Evolutionary conservation across 2,797 vertebrate genomes (phyloP).

Genomic region (Acipenser ruthenus): DNA sequence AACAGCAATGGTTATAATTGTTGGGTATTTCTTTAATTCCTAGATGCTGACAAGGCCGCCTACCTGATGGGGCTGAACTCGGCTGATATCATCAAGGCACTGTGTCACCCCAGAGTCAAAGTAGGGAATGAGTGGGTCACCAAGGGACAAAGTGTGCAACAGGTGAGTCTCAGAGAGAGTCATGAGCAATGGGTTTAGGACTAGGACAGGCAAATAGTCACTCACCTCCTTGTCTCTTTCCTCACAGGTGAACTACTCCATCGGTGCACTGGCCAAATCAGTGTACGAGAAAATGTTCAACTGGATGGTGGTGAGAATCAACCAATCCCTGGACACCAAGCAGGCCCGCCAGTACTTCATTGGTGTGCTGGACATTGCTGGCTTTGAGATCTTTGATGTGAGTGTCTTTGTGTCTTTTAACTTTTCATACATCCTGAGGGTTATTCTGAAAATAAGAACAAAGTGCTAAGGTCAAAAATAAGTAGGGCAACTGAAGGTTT

Average conservation of each 20-base stretch:
- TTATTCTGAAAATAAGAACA: no score
- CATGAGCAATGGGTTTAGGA: background rate
- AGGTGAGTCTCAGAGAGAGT: slow-evolving; percentile 45
- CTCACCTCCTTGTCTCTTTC: background rate
- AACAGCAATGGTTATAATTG: no score
- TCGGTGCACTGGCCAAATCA: slow-evolving; percentile 70
- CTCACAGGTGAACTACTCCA: slow-evolving; percentile 60
- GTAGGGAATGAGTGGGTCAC: slow-evolving; percentile 84
- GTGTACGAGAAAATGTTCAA: slow-evolving; percentile 79
- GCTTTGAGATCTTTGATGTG: slow-evolving; percentile 74
- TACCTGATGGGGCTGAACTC: slow-evolving; percentile 83
- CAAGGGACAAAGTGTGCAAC: slow-evolving; percentile 80
- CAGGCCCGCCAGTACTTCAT: slow-evolving; percentile 70
- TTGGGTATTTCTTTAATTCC: background rate
- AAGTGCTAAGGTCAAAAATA: no score
- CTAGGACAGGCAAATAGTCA: background rate
- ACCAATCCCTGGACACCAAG: slow-evolving; percentile 64
- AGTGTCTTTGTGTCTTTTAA: slow-evolving; percentile 25
- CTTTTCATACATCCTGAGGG: no score
- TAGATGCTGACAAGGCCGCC: slow-evolving; percentile 74
- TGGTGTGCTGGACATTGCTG: slow-evolving; percentile 63
- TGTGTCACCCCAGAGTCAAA: slow-evolving; percentile 81
- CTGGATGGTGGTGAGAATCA: slow-evolving; percentile 73
- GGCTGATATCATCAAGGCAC: slow-evolving; percentile 73
- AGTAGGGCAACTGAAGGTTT: no score